phyloP scores from a whole-genome alignment of 2,113 vertebrate genomes.

The Alectura lathami region DNA sequence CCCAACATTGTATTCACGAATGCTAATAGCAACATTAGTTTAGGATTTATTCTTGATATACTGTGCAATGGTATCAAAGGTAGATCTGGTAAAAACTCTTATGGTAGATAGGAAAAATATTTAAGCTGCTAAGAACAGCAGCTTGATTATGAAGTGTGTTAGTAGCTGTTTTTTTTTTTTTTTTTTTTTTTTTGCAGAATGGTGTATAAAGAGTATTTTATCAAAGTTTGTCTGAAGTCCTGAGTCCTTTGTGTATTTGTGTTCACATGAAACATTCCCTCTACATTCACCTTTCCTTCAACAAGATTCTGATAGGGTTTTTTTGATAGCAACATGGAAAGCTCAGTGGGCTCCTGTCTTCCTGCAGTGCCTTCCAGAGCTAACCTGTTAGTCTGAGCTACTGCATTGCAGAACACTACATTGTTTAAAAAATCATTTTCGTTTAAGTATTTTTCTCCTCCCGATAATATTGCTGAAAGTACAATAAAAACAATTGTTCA shows the following conservation, averaged over 20 bases:
- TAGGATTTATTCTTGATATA: not conserved
- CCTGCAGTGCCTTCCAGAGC: not conserved
- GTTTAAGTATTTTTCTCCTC: not conserved
- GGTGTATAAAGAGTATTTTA: not conserved
- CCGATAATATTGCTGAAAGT: not conserved
- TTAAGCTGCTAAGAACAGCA: not conserved
- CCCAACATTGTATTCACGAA: not conserved
- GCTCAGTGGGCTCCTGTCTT: not conserved
- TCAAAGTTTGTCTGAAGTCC: not conserved
- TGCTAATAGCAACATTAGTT: not conserved
- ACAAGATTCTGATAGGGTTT: not conserved
- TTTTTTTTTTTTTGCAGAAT: constrained; percentile 33
- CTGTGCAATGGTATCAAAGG: not conserved
- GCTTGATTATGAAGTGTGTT: not conserved
- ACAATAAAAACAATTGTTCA: not conserved
- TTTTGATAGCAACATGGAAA: not conserved
- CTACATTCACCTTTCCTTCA: not conserved
- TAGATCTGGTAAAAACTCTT: not conserved
- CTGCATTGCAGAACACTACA: not conserved
- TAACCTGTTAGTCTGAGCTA: not conserved
- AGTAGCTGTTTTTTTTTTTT: constrained; percentile 17
- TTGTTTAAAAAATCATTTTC: not conserved
- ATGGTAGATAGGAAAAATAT: not conserved
- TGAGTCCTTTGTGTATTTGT: not conserved
- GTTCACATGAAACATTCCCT: not conserved